These are phyloP conservation scores for Boloria euphrosyne DNA, from an alignment of 2,888 invertebrate species.

Conservation along the genomic window DNA sequence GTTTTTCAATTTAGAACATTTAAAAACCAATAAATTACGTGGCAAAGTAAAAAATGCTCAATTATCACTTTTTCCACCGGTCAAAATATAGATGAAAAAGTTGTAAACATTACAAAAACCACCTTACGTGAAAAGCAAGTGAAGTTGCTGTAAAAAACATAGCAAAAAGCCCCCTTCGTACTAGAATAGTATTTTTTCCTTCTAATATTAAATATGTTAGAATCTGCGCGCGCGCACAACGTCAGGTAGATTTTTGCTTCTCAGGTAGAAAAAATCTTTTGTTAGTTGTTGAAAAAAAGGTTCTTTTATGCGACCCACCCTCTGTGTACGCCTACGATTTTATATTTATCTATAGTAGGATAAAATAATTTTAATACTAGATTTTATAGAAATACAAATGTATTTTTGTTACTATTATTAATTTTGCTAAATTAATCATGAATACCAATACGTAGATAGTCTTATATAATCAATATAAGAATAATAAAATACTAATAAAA, in stretches of 20 bases:
- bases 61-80: constrained; percentile 42
- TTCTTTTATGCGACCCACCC: constrained; percentile 76
- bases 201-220: constrained; percentile 60
- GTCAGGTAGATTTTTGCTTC: constrained; percentile 74
- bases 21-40: background rate
- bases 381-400: background rate
- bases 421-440: background rate
- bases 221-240: constrained; percentile 69
- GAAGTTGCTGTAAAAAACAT: constrained; percentile 71
- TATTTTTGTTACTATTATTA: background rate
- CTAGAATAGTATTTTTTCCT: constrained; percentile 58
- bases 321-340: constrained; percentile 69
- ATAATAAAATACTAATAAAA: too few relatives aligned
- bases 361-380: constrained; percentile 44
- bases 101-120: constrained; percentile 67
- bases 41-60: constrained; percentile 24
- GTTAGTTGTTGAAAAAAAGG: constrained; percentile 71
- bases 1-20: too few relatives aligned
- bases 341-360: constrained; percentile 47
- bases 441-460: too few relatives aligned
- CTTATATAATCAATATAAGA: too few relatives aligned
- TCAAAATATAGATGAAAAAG: constrained; percentile 46
- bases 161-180: constrained; percentile 67
- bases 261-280: constrained; percentile 80
- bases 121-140: constrained; percentile 63